phyloP scores from a whole-genome alignment of 2,797 vertebrate species.

The Setipinna tenuifilis region DNA sequence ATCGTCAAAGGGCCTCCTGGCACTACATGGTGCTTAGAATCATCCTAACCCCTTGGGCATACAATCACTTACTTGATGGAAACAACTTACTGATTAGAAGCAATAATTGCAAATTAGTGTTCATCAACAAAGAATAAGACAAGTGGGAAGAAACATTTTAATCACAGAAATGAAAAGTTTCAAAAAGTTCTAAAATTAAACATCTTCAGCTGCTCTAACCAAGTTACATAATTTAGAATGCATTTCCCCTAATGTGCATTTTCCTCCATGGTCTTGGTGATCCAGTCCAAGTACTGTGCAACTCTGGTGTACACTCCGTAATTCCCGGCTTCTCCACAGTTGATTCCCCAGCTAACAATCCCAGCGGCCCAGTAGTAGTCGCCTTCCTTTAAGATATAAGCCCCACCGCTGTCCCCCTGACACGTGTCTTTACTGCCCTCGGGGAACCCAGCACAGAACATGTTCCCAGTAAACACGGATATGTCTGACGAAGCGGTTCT shows the following conservation, averaged over 20 bases:
- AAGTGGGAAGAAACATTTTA: too few species aligned
- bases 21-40: too few species aligned
- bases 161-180: too few species aligned
- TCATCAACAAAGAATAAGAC: too few species aligned
- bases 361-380: conserved; percentile 46
- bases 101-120: too few species aligned
- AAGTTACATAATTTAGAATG: too few species aligned
- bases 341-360: conserved; percentile 60
- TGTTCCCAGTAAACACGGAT: conserved; percentile 49
- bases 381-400: conserved; percentile 24
- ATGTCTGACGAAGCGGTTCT: fast-evolving
- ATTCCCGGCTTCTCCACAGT: conserved; percentile 41
- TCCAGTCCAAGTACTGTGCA: conserved; percentile 51
- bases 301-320: conserved; percentile 57
- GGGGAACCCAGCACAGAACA: conserved; percentile 60
- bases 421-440: conserved; percentile 51
- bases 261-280: conserved; percentile 49
- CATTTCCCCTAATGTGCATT: conserved; percentile 20
- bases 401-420: conserved; percentile 55
- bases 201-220: too few species aligned
- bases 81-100: too few species aligned
- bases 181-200: too few species aligned
- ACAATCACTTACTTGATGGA: too few species aligned
- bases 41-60: too few species aligned
- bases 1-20: too few species aligned